Base-by-base conservation (phyloP, 2,113 vertebrate species). In the Clinocottus analis region DNA sequence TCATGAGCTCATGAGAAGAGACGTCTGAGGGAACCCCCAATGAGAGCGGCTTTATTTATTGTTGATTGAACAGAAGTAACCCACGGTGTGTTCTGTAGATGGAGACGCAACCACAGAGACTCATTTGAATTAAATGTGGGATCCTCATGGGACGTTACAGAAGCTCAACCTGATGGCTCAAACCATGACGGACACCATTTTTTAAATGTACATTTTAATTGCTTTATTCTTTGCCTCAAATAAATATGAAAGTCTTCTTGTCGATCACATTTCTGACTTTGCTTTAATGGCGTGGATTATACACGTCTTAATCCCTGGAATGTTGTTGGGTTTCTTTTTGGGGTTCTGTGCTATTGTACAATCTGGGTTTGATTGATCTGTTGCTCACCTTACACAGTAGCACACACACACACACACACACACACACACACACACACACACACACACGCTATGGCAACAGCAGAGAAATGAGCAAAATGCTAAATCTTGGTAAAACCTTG, bases 371-470 rank as follows among this genome's bases (percentile, higher is more conserved):
- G 53, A 88, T 78, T 69, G 73, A 89, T 79, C 65, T 86, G 76
- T 82, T 80, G 74, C 79, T 85, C 60, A 72, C 80, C 51, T 77
- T 87, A 82, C 87, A 90, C 90, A 86, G 83, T 92, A 89, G 79
- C 85, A 87, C 87, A 31, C 29, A 31, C 29, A 33, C 84, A 31
- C 86, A 84, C 53, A 65, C 81, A 65, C 72, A 77, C 69, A 84
- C 67, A 51, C 85, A 84, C 79, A n/a, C 29, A 31, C 29, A 33
- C 84, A 31, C 86, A 84, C 53, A 65, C 81, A 65, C 72, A 77
- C 69, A 84, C 67, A 51, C 85, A 84, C 79, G 69, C 87, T 58
- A 85, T 65, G 69, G 85, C 84, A 85, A 86, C 74, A 74, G 69
- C 55, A 80, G 82, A 86, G 65, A 91, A 88, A 89, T 90, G 29